Base-by-base conservation (phyloP, 2,888 invertebrate genomes). In the Pheosia gnoma region DNA sequence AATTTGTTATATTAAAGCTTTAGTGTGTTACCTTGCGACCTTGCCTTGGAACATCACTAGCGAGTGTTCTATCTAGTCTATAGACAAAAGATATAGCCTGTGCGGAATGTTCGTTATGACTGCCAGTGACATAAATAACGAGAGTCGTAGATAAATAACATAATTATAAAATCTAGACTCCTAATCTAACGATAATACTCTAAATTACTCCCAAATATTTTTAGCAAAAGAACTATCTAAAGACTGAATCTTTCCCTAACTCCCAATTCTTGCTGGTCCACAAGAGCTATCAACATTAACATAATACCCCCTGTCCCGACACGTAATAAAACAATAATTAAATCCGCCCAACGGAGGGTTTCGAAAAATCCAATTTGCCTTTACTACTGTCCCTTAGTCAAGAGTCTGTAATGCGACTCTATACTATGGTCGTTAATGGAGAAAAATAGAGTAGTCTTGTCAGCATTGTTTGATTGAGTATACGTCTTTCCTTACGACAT, bases 241-340 rank as follows among this genome's bases (percentile, higher is more conserved):
- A 13, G n/a, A 7, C 51, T 38, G 39, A 55, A 39, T 55, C 13
- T 37, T 7, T 57, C 52, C 51, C 51, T 7, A 60, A 67, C 64
- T 63, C 61, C 61, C 71, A 74, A 70, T 69, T 62, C 57, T 59
- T 62, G 59, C 58, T 59, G 61, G 66, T 66, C 58, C 43, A 64
- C 63, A 67, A 73, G 68, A 58, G 65, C 66, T 71, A 80, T 80
- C 78, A 75, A 66, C 79, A 83, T 86, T 83, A 84, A 74, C 81
- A 80, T 79, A 79, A 67, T 65, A 66, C 78, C 57, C 60, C 53
- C 25, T 60, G 61, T 73, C 70, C 74, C 74, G 72, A 85, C 85
- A 84, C 81, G 86, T 81, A 86, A 89, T 90, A 89, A 90, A 89
- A 89, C 85, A 87, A 88, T 89, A 91, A 91, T 91, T 91, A 91